Percentiles rank a stretch among this genome's conserved stretches.
Evolutionary conservation across 2,888 invertebrate species (phyloP).

Genomic region (Drosophila mercatorum): DNA sequence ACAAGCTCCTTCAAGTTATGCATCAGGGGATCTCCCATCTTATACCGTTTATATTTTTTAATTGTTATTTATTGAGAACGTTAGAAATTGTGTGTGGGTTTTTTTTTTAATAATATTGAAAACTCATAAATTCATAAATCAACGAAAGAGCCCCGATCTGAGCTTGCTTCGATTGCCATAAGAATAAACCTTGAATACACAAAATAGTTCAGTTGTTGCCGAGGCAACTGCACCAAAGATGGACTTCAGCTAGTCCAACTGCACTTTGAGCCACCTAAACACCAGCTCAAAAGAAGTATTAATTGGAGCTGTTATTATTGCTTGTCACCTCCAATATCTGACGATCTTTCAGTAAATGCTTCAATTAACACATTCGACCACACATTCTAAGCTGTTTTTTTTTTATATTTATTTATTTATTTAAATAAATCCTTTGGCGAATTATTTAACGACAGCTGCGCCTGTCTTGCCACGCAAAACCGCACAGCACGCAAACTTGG

Average conservation of each 20-base stretch:
- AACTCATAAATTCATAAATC: too few species aligned
- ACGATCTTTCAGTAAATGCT: neutral
- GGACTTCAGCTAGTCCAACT: too few species aligned
- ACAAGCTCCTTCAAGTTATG: slow-evolving; percentile 30
- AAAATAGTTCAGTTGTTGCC: too few species aligned
- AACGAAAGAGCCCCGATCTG: too few species aligned
- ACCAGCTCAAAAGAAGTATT: too few species aligned
- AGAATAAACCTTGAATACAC: too few species aligned
- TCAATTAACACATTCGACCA: neutral
- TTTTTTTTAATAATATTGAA: neutral
- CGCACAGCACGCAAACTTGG: slow-evolving; percentile 4
- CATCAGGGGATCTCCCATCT: slow-evolving; percentile 39
- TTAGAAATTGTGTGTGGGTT: neutral
- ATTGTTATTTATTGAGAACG: neutral
- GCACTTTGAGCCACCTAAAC: too few species aligned
- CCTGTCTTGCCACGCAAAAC: neutral
- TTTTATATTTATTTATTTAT: neutral
- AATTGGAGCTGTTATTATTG: too few species aligned
- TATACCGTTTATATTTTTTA: neutral
- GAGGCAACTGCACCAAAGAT: too few species aligned
- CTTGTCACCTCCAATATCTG: too few species aligned
- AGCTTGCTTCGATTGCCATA: too few species aligned
- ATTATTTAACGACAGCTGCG: slow-evolving; percentile 13
- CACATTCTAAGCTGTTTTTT: too few species aligned
- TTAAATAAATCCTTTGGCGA: neutral